A percentile compares a stretch with the other conserved stretches of the same genome.
phyloP scores from a whole-genome alignment of 2,113 vertebrate genomes.

The Periophthalmus modestus region DNA sequence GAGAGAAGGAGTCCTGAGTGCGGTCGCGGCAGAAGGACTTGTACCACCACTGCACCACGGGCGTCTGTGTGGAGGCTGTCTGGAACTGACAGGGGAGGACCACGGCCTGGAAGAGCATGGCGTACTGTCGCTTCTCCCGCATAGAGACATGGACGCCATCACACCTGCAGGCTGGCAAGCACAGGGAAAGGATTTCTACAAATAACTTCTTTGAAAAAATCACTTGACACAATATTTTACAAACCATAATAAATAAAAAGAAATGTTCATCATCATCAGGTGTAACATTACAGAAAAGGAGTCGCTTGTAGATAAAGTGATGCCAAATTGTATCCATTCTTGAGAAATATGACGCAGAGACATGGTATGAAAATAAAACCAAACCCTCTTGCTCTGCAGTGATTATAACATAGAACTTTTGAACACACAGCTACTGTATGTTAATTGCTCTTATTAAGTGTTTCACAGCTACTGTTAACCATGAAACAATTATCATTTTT shows the following conservation, averaged over 20 bases:
- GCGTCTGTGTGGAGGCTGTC: conserved; percentile 84
- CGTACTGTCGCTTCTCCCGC: conserved; percentile 85
- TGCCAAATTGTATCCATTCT: neutral
- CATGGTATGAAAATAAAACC: neutral
- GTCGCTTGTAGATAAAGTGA: neutral
- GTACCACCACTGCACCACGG: conserved; percentile 96
- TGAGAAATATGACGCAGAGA: neutral
- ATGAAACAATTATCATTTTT: too few relatives aligned
- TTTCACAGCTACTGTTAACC: too few relatives aligned
- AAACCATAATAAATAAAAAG: too few relatives aligned
- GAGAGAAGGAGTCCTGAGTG: conserved; percentile 85
- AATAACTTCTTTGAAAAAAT: too few relatives aligned
- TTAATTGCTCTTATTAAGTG: too few relatives aligned
- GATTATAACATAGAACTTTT: too few relatives aligned
- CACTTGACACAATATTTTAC: too few relatives aligned
- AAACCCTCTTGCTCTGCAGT: too few relatives aligned
- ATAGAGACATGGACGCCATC: conserved; percentile 85
- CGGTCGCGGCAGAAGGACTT: conserved; percentile 96
- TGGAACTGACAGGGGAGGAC: conserved; percentile 92
- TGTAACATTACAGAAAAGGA: too few relatives aligned
- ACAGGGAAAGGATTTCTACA: neutral
- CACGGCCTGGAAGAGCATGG: conserved; percentile 94
- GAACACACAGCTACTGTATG: too few relatives aligned
- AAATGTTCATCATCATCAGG: too few relatives aligned
- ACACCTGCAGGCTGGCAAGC: conserved; percentile 71